A percentile compares a stretch with the other conserved stretches of the same genome.
These are phyloP conservation scores for Acanthopagrus latus DNA, from an alignment of 2,797 vertebrate species.

Conservation along the genomic window DNA sequence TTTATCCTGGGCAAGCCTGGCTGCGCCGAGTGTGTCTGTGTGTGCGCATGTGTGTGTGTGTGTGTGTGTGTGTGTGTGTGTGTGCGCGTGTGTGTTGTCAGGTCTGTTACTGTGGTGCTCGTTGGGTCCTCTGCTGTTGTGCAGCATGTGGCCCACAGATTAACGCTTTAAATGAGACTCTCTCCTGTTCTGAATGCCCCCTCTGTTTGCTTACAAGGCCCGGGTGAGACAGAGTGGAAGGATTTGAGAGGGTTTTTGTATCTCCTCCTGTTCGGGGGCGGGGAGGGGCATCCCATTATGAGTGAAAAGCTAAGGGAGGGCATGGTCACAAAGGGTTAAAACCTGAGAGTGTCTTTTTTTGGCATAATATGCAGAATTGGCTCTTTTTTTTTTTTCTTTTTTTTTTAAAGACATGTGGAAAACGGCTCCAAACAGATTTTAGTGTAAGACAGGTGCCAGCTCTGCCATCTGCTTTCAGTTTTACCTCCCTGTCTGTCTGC, in stretches of 20 bases:
- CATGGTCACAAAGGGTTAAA: constrained; percentile 84
- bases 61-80: constrained; percentile 28
- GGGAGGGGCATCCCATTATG: constrained; percentile 68
- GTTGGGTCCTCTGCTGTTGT: constrained; percentile 69
- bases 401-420: constrained; percentile 84
- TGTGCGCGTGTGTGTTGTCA: constrained; percentile 39
- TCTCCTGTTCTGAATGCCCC: constrained; percentile 79
- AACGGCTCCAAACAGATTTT: constrained; percentile 88
- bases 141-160: constrained; percentile 81
- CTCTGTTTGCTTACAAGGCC: constrained; percentile 82
- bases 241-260: constrained; percentile 75
- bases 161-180: constrained; percentile 81
- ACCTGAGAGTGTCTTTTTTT: constrained; percentile 82
- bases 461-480: constrained; percentile 88
- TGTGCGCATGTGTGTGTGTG: constrained; percentile 38
- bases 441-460: constrained; percentile 86
- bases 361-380: constrained; percentile 75
- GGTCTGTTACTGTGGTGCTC: constrained; percentile 49
- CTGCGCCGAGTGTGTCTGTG: constrained; percentile 31
- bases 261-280: constrained; percentile 66
- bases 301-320: constrained; percentile 68
- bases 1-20: constrained; percentile 62
- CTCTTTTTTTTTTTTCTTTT: constrained; percentile 52
- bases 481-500: constrained; percentile 81
- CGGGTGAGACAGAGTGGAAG: constrained; percentile 74